These are phyloP conservation scores for Kryptolebias marmoratus DNA, from an alignment of 2,113 vertebrate species.

Conservation along the genomic window DNA sequence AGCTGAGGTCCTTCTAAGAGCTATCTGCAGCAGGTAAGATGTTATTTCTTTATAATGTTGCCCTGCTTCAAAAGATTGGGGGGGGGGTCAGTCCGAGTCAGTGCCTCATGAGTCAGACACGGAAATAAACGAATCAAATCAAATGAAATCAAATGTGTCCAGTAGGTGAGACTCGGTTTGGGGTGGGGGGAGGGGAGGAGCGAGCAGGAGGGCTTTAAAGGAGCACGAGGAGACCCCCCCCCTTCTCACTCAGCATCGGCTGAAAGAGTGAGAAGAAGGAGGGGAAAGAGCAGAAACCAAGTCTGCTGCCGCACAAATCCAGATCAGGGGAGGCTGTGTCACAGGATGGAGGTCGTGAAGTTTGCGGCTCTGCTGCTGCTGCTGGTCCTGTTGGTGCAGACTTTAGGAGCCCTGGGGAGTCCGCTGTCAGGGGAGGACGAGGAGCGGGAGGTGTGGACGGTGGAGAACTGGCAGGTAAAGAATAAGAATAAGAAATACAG, in stretches of 20 bases:
- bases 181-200: conserved; percentile 30
- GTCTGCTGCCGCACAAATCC: conserved; percentile 27
- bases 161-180: background rate
- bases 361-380: conserved; percentile 55
- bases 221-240: conserved; percentile 9
- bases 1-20: too few relatives aligned
- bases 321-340: background rate
- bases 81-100: too few relatives aligned
- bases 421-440: conserved; percentile 50
- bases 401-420: conserved; percentile 50
- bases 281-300: too few relatives aligned
- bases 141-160: background rate
- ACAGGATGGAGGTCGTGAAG: conserved; percentile 70
- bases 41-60: too few relatives aligned
- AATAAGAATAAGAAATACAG: background rate
- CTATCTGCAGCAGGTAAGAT: too few relatives aligned
- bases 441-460: conserved; percentile 57
- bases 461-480: conserved; percentile 74
- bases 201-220: conserved; percentile 43
- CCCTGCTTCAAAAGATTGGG: too few relatives aligned
- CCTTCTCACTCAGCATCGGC: background rate
- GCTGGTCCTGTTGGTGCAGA: conserved; percentile 61
- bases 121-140: too few relatives aligned
- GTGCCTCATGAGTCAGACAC: too few relatives aligned
- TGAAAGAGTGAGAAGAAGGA: background rate